A percentile compares a stretch with the other conserved stretches of the same genome.
phyloP scores from a whole-genome alignment of 2,888 invertebrate species.

The Leucoptera coffeella region DNA sequence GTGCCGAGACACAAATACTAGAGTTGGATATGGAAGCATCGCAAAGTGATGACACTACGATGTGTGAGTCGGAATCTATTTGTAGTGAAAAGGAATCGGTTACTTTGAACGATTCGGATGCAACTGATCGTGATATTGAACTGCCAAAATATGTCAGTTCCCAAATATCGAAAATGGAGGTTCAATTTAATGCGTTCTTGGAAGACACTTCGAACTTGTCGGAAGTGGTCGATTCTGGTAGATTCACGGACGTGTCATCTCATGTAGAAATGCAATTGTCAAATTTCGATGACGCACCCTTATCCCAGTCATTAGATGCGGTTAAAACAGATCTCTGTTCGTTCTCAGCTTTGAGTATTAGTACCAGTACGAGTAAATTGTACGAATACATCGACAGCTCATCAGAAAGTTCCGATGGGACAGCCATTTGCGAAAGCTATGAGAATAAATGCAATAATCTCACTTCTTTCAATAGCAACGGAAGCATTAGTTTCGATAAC shows the following conservation, averaged over 20 bases:
- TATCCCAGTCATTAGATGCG: slow-evolving; percentile 27
- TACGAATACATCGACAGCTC: slow-evolving; percentile 34
- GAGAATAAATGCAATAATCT: slow-evolving; percentile 13
- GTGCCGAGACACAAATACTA: slow-evolving; percentile 26
- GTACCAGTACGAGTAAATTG: slow-evolving; percentile 24
- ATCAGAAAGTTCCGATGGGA: slow-evolving; percentile 30
- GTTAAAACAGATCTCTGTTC: slow-evolving; percentile 19
- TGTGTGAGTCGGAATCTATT: too few species aligned
- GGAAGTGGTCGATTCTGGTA: slow-evolving; percentile 34
- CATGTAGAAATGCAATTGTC: slow-evolving; percentile 17
- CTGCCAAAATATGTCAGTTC: too few species aligned
- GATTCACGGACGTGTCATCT: slow-evolving; percentile 35
- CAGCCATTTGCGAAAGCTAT: slow-evolving; percentile 33
- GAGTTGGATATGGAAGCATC: slow-evolving; percentile 30
- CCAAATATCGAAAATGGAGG: too few species aligned
- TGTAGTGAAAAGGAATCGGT: too few species aligned
- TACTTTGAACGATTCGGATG: too few species aligned
- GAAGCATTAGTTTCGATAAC: slow-evolving; percentile 15
- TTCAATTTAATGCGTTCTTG: too few species aligned
- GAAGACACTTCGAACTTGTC: too few species aligned
- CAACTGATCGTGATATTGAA: too few species aligned
- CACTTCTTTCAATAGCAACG: slow-evolving; percentile 10
- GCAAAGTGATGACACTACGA: slow-evolving; percentile 40
- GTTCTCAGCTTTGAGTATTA: slow-evolving; percentile 9
- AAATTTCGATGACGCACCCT: slow-evolving; percentile 29